phyloP scores from a whole-genome alignment of 2,113 vertebrate species.

The Trachemys scripta region DNA sequence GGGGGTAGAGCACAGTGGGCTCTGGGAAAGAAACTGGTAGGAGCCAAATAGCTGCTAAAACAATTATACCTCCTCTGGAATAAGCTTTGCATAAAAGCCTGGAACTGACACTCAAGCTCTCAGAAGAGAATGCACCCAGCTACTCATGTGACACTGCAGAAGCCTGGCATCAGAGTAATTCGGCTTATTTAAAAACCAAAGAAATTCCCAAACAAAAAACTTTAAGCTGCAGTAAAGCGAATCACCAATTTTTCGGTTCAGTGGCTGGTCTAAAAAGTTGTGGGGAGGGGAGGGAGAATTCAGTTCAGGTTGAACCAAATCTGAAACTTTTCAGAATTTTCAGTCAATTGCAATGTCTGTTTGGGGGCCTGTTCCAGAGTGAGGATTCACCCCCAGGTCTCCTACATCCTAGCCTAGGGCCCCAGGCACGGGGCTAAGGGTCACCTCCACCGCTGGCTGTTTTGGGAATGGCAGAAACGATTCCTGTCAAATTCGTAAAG shows the following conservation, averaged over 20 bases:
- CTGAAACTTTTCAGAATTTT: neutral
- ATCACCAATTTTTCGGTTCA: neutral
- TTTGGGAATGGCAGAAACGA: neutral
- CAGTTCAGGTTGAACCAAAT: neutral
- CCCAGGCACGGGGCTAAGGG: neutral
- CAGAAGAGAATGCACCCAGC: neutral
- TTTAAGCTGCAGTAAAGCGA: neutral
- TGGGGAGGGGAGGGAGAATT: neutral
- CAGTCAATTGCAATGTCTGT: neutral
- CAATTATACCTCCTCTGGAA: neutral
- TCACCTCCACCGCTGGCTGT: neutral
- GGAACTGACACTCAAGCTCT: neutral
- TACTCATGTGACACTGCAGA: neutral
- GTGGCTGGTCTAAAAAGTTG: neutral
- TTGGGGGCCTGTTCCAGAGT: neutral
- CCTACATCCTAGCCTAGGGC: neutral
- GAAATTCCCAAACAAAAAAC: neutral
- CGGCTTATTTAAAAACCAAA: neutral
- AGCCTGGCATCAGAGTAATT: neutral
- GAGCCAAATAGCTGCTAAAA: neutral
- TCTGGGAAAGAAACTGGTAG: slow-evolving; percentile 62
- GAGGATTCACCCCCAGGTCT: neutral
- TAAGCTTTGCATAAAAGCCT: neutral
- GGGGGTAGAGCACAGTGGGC: slow-evolving; percentile 13
- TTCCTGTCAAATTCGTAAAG: neutral